These are phyloP conservation scores for Notospermus geniculatus DNA, from an alignment of 1,140 invertebrate species.

Conservation along the genomic window DNA sequence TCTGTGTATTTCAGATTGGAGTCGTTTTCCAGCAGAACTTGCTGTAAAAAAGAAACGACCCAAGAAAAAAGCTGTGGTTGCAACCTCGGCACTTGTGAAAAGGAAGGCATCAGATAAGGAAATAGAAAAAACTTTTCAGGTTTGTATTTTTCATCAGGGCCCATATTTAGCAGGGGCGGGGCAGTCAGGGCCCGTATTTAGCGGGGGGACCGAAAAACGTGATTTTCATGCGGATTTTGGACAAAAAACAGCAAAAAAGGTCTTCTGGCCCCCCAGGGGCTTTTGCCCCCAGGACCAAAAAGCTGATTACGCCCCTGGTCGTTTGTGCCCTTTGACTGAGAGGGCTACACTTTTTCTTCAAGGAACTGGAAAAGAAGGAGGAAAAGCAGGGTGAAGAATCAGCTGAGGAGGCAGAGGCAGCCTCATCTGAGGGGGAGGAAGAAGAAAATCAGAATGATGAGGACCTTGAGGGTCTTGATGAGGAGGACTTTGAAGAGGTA, in stretches of 20 bases:
- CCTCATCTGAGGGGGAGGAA: constrained; percentile 9
- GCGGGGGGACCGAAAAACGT: no score
- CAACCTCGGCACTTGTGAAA: no score
- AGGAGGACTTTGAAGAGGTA: constrained; percentile 40
- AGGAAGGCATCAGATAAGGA: constrained; percentile 11
- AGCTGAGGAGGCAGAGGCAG: constrained; percentile 5
- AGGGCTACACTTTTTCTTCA: background rate
- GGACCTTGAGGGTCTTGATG: constrained; percentile 42
- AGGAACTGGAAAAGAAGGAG: constrained; percentile 39
- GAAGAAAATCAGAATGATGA: constrained; percentile 27
- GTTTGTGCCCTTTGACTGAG: no score
- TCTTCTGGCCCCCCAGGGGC: no score
- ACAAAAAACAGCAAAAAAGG: no score
- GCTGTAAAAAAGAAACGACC: no score
- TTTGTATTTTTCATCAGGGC: constrained; percentile 2
- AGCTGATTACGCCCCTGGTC: no score
- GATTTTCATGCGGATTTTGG: no score
- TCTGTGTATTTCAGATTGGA: constrained; percentile 28
- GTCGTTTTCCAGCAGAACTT: constrained; percentile 31
- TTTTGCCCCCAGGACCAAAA: no score
- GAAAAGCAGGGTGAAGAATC: constrained; percentile 12
- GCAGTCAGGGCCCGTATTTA: no score
- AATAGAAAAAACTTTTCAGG: constrained; percentile 33
- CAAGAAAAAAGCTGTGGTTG: no score
- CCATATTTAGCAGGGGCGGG: no score